A percentile compares a stretch with the other conserved stretches of the same genome.
Conservation (phyloP, 2,797 vertebrate genomes). For the Enteromius radiatus region DNA sequence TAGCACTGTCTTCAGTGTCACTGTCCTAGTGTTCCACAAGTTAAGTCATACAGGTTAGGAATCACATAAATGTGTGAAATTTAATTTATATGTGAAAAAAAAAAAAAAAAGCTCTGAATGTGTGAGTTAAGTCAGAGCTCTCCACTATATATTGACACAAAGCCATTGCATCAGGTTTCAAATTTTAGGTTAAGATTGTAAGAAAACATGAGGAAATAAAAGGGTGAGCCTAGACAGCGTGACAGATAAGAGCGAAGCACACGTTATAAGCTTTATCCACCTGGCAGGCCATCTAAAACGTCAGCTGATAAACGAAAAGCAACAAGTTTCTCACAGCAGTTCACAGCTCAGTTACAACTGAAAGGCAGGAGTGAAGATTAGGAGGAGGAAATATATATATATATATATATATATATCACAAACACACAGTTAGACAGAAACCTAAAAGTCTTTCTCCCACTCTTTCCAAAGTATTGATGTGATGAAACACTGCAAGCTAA, state of each 20-base stretch:
- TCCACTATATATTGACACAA: background rate
- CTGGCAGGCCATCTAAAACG: slow-evolving; percentile 33
- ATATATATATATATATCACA: background rate
- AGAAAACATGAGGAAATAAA: slow-evolving; percentile 47
- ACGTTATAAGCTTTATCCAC: slow-evolving; percentile 16
- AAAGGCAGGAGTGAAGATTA: slow-evolving; percentile 41
- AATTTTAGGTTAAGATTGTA: slow-evolving; percentile 1
- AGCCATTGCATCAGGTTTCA: slow-evolving; percentile 16
- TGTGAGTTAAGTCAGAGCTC: background rate
- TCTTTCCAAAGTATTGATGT: slow-evolving; percentile 9
- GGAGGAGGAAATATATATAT: background rate
- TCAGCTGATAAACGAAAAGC: slow-evolving; percentile 33
- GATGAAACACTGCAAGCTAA: background rate
- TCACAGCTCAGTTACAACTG: slow-evolving; percentile 20
- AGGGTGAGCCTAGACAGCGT: background rate
- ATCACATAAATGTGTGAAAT: background rate
- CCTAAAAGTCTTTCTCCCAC: slow-evolving; percentile 10
- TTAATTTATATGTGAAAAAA: background rate
- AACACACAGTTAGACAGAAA: slow-evolving; percentile 2
- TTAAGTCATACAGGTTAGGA: background rate
- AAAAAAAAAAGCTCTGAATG: background rate
- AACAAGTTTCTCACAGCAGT: slow-evolving; percentile 21
- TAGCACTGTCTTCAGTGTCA: background rate
- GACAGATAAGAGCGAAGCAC: slow-evolving; percentile 35
- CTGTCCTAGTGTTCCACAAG: background rate